Evolutionary conservation across 2,888 invertebrate species (phyloP).

Genomic region (Lycocerus yunnanus): DNA sequence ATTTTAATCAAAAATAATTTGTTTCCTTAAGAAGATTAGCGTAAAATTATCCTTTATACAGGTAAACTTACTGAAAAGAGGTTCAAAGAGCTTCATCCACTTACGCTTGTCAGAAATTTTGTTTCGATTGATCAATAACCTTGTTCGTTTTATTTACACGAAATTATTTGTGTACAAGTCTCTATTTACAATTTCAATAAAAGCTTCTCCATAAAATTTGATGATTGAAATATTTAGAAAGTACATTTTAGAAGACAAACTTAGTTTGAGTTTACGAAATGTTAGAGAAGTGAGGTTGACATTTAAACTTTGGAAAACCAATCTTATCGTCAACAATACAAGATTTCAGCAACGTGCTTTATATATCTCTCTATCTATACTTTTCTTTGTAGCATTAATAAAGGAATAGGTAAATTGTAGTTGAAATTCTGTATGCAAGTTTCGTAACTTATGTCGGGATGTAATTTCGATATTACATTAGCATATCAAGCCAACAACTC

Average conservation of each 20-base stretch:
- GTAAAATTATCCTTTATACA: neutral
- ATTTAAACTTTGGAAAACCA: neutral
- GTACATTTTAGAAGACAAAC: neutral
- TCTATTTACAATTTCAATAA: neutral
- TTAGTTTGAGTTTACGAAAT: neutral
- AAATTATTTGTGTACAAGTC: neutral
- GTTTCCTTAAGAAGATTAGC: neutral
- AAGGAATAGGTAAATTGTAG: neutral
- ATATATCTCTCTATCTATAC: neutral
- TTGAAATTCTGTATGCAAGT: constrained; percentile 11
- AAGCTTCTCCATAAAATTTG: neutral
- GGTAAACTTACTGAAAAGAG: neutral
- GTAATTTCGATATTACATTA: constrained; percentile 33
- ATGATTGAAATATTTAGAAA: neutral
- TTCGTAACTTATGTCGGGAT: constrained; percentile 20
- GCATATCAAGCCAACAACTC: constrained; percentile 34
- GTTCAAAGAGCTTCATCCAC: neutral
- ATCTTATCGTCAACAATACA: neutral
- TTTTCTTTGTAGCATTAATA: constrained; percentile 1
- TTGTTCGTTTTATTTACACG: neutral
- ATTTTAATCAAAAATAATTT: neutral
- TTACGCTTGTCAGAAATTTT: neutral
- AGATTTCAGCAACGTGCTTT: neutral
- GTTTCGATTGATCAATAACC: neutral
- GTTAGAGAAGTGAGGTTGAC: neutral